Conservation (phyloP, 2,797 vertebrate species). For the Gallinago nigripennis region DNA sequence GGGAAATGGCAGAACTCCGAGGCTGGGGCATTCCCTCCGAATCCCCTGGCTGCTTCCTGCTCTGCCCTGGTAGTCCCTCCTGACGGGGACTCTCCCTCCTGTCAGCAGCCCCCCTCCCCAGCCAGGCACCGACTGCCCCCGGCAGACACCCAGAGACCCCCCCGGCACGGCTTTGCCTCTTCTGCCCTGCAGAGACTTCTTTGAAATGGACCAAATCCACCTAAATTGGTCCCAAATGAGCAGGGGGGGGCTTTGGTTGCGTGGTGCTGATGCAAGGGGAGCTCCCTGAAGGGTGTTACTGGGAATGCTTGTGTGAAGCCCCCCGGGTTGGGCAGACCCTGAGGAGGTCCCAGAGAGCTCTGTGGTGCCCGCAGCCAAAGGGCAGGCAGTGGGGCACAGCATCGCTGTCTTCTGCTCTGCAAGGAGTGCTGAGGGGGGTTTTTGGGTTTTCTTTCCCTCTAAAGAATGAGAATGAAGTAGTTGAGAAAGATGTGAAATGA, state of each 20-base stretch:
- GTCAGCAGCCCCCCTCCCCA: not conserved
- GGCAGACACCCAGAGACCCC: not conserved
- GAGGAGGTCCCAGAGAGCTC: not conserved
- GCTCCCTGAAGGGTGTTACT: not conserved
- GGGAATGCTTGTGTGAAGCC: not conserved
- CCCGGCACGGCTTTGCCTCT: not conserved
- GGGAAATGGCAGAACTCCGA: accelerated
- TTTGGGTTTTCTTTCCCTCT: not conserved
- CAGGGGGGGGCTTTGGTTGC: not conserved
- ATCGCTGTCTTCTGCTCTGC: not conserved
- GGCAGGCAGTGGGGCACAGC: not conserved
- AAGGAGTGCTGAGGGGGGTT: not conserved
- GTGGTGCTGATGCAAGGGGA: not conserved
- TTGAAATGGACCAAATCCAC: not conserved
- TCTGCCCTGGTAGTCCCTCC: not conserved
- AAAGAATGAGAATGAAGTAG: not conserved
- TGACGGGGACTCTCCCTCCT: no score
- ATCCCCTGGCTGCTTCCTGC: not conserved
- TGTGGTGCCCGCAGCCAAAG: not conserved
- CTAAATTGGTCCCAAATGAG: no score
- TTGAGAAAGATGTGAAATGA: not conserved
- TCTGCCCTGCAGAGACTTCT: not conserved
- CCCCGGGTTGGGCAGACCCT: accelerated
- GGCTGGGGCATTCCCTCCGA: not conserved
- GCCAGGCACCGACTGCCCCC: not conserved